Evolutionary conservation across 1,140 invertebrate genomes (phyloP).

Genomic region (Chironomus tepperi): DNA sequence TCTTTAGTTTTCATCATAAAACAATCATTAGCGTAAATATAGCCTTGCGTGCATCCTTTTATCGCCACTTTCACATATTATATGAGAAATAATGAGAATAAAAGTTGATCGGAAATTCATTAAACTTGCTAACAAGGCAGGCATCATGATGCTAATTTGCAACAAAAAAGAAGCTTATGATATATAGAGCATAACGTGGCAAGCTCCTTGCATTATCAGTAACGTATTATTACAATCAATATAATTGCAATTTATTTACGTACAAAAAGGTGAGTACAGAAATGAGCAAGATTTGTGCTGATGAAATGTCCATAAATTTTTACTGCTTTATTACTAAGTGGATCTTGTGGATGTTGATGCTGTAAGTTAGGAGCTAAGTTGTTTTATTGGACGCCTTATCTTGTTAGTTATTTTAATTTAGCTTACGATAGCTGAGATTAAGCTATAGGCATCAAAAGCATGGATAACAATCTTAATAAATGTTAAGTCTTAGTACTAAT

Average conservation of each 20-base stretch:
- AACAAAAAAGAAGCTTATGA: not conserved
- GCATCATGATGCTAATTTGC: not conserved
- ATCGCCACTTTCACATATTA: not conserved
- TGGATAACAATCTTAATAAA: too few species aligned
- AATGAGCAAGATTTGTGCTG: not conserved
- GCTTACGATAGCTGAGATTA: too few species aligned
- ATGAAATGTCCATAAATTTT: too few species aligned
- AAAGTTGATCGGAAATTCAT: too few species aligned
- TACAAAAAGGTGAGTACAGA: not conserved
- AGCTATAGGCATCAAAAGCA: too few species aligned
- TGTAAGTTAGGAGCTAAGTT: too few species aligned
- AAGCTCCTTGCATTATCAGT: not conserved
- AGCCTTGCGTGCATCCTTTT: not conserved
- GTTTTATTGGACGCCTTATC: too few species aligned
- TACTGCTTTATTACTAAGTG: too few species aligned
- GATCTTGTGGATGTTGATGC: too few species aligned
- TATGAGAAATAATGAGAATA: too few species aligned
- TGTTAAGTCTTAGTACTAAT: too few species aligned
- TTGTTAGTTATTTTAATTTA: too few species aligned
- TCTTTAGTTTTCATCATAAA: not conserved
- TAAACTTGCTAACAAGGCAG: not conserved
- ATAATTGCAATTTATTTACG: not conserved
- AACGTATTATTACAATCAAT: not conserved
- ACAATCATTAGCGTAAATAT: not conserved
- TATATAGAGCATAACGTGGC: not conserved